Evolutionary conservation across 2,797 vertebrate species (phyloP).

Genomic region (Melanotaenia pygmaea): DNA sequence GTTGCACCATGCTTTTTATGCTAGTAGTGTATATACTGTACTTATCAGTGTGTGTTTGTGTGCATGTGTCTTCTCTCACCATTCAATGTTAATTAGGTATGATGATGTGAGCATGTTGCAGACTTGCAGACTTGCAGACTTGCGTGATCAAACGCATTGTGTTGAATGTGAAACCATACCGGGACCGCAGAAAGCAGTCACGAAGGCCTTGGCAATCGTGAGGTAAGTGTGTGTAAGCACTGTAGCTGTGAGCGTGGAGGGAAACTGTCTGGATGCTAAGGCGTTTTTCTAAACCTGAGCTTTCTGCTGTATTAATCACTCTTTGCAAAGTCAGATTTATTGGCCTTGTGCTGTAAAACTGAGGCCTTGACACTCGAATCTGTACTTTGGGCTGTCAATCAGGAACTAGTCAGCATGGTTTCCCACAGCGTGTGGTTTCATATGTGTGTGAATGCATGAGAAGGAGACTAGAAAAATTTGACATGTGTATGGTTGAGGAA

Average conservation of each 20-base stretch:
- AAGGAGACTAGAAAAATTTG: conserved; percentile 51
- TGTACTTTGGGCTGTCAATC: conserved; percentile 39
- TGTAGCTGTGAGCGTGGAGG: conserved; percentile 53
- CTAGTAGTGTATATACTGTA: conserved; percentile 12
- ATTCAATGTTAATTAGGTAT: conserved; percentile 72
- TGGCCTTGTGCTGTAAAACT: conserved; percentile 58
- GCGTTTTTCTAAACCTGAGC: conserved; percentile 66
- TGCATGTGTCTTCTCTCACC: conserved; percentile 53
- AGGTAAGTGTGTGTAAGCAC: conserved; percentile 23
- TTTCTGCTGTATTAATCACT: conserved; percentile 76
- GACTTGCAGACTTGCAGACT: conserved; percentile 58
- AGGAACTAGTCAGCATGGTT: conserved; percentile 64
- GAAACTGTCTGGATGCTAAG: conserved; percentile 70
- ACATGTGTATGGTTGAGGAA: conserved; percentile 43
- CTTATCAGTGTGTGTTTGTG: conserved; percentile 43
- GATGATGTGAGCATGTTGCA: conserved; percentile 62
- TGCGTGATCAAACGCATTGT: conserved; percentile 62
- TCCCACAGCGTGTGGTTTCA: conserved; percentile 68
- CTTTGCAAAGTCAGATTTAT: conserved; percentile 72
- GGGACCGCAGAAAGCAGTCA: conserved; percentile 62
- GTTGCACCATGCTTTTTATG: conserved; percentile 45
- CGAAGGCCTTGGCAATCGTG: conserved; percentile 61
- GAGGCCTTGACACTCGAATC: conserved; percentile 63
- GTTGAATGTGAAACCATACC: conserved; percentile 66
- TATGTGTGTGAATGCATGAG: conserved; percentile 56